Percentiles rank a stretch among this genome's conserved stretches.
Conservation (phyloP, 2,113 vertebrate species). For the Pseudolaguvia tuberculata region DNA sequence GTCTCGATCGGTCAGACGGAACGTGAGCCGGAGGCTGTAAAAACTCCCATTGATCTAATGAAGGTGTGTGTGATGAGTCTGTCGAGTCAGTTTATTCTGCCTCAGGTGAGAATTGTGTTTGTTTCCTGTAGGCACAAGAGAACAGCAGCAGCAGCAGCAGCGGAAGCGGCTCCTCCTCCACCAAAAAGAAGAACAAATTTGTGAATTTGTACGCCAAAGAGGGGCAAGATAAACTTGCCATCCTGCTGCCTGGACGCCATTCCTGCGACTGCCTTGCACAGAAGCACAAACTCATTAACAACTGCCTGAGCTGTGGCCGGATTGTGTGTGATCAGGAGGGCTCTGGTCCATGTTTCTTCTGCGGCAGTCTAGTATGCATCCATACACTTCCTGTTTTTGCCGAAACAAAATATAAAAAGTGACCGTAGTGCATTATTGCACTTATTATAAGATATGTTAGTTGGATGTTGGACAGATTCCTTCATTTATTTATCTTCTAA, state of each 20-base stretch:
- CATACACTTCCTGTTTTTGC: no score
- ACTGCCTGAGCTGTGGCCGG: constrained; percentile 88
- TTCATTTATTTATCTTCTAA: no score
- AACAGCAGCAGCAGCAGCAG: constrained; percentile 61
- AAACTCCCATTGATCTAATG: constrained; percentile 90
- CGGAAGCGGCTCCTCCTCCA: constrained; percentile 60
- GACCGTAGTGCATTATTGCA: no score
- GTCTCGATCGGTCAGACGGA: constrained; percentile 59
- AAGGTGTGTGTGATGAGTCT: constrained; percentile 68
- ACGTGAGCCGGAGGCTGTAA: constrained; percentile 70
- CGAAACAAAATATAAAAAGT: no score
- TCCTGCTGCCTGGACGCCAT: constrained; percentile 85
- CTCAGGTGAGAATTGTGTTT: constrained; percentile 9
- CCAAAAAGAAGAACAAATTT: constrained; percentile 86
- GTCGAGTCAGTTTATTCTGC: no score
- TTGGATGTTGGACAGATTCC: no score
- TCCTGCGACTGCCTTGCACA: constrained; percentile 91
- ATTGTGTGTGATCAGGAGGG: constrained; percentile 95
- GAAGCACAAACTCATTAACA: constrained; percentile 93
- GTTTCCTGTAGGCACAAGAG: constrained; percentile 78
- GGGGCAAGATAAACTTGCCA: constrained; percentile 82
- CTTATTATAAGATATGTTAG: no score
- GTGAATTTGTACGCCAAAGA: constrained; percentile 87
- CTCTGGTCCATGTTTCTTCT: constrained; percentile 92
- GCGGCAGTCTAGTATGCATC: constrained; percentile 77